These are phyloP conservation scores for Sericinus montela DNA, from an alignment of 2,888 invertebrate species.

Conservation along the genomic window DNA sequence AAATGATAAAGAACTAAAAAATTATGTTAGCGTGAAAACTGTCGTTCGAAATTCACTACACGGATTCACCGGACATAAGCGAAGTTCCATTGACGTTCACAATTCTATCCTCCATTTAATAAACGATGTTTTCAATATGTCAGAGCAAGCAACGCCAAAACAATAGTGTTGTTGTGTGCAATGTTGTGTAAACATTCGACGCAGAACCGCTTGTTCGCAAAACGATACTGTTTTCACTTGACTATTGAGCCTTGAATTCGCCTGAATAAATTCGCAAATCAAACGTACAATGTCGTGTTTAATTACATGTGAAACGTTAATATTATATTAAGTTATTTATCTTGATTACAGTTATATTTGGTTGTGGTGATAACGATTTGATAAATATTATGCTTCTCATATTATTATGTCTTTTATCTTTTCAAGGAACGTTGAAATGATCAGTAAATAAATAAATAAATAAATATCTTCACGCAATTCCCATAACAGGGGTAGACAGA, in stretches of 20 bases:
- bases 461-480: too few relatives aligned
- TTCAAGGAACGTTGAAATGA: too few relatives aligned
- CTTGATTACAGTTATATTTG: too few relatives aligned
- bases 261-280: conserved; percentile 9
- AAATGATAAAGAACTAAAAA: not conserved
- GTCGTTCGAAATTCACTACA: conserved; percentile 13
- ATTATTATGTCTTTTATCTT: too few relatives aligned
- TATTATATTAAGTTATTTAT: not conserved
- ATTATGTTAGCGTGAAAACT: conserved; percentile 7
- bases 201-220: conserved; percentile 8
- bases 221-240: conserved; percentile 8
- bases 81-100: conserved; percentile 18
- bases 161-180: conserved; percentile 10
- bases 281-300: not conserved
- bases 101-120: conserved; percentile 13
- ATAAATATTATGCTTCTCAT: too few relatives aligned
- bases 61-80: conserved; percentile 20
- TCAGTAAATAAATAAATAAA: too few relatives aligned
- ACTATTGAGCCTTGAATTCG: conserved; percentile 7
- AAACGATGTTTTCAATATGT: conserved; percentile 17
- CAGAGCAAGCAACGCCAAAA: conserved; percentile 9
- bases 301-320: not conserved
- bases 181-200: conserved; percentile 17
- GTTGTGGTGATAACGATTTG: too few relatives aligned
- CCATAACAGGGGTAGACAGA: too few relatives aligned